Percentiles rank a stretch among this genome's conserved stretches.
Evolutionary conservation across 2,888 invertebrate genomes (phyloP).

Genomic region (Tenthredo livida): DNA sequence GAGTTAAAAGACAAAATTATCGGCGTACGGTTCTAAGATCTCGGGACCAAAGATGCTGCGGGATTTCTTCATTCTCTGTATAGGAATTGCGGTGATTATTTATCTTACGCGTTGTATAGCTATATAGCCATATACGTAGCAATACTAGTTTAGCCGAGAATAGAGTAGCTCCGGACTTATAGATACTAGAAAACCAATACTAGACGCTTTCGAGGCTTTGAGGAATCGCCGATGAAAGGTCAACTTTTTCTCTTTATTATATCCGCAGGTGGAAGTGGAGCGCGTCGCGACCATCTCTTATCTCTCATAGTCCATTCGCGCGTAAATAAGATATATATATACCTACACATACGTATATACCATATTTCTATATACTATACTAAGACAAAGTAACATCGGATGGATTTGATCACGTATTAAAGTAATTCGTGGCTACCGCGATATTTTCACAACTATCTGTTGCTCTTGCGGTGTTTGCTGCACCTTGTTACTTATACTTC

Average conservation of each 20-base stretch:
- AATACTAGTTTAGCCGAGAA: background rate
- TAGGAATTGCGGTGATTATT: background rate
- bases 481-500: constrained; percentile 1
- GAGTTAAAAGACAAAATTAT: background rate
- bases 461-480: too few species aligned
- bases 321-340: background rate
- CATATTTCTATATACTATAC: background rate
- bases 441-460: background rate
- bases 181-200: background rate
- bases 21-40: background rate
- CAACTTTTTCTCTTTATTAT: constrained; percentile 16
- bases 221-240: background rate
- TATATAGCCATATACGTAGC: background rate
- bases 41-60: background rate
- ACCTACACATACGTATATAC: background rate
- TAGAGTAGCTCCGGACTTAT: background rate
- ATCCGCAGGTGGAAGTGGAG: constrained; percentile 1
- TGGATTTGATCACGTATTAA: constrained; percentile 34
- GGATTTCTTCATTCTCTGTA: background rate
- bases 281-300: background rate
- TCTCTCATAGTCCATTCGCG: background rate
- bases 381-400: background rate
- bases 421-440: constrained; percentile 33
- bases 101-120: background rate
- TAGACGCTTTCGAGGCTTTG: background rate